Base-by-base conservation (phyloP, 2,113 vertebrate genomes). In the Ptilorrhoa leucosticta region DNA sequence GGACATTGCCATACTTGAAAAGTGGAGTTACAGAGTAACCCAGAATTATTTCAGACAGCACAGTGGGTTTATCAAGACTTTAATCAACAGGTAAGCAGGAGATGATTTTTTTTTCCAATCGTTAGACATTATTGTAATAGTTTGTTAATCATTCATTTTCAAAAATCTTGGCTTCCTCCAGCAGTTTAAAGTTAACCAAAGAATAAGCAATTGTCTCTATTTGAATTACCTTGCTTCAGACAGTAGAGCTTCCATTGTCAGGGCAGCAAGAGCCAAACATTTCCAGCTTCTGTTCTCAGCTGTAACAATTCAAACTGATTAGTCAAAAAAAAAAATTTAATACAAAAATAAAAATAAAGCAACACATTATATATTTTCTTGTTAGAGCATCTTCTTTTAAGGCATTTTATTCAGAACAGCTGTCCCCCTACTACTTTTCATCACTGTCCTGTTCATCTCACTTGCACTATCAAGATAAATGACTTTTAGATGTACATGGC, bases 101-200 rank as follows among this genome's bases (percentile, higher is more conserved):
- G 47, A 73, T 51, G 6, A 72, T 50, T 7, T 73, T 47, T 63
- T 77, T 91, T 71, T 53, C 16, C 5, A 73, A 15, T 48, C 8
- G 3, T 71, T 85, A 91, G 66, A 80, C 66, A 80, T 93, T 77
- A 90, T 63, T 91, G 24, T 35, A 82, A 44, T 68, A 23, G 17
- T 91, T 87, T 80, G 71, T 90, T 90, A 90, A 77, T 73, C 16
- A 88, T 83, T 91, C 24, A 63, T 95, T 93, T 95, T 80, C 8
- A 60, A 76, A 96, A 90, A 53, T 45, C 15, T 40, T 57, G 27
- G 10, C 58, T 88, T 93, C 42, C 42, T 86, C 39, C 54, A 80
- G 58, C 65, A 65, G 30, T 88, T 91, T 69, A 56, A 94, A 60
- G 33, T 88, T 91, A 91, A 82, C 50, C 42, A 91, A 66, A 94